phyloP scores from a whole-genome alignment of 2,113 vertebrate species.

The Pica pica region DNA sequence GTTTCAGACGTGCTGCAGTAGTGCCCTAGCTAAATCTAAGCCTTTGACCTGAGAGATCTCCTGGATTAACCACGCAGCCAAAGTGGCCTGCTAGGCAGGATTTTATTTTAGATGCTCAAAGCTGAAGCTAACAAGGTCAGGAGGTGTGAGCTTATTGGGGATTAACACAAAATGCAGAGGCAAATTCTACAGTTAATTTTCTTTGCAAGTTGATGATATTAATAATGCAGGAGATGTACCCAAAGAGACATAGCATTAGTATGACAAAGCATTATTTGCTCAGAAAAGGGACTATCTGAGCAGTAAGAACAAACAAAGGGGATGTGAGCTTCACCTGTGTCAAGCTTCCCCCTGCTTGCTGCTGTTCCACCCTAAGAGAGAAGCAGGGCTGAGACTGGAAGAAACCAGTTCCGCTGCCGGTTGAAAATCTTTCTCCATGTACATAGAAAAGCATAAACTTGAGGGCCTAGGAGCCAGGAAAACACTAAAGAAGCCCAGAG shows the following conservation, averaged over 20 bases:
- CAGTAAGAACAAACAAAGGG: background rate
- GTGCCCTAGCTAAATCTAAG: background rate
- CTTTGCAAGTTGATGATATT: background rate
- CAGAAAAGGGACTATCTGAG: background rate
- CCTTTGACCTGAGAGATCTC: slow-evolving; percentile 13
- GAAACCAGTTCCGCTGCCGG: background rate
- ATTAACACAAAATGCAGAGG: background rate
- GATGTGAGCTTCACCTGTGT: background rate
- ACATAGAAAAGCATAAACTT: background rate
- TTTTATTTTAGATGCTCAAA: slow-evolving; percentile 7
- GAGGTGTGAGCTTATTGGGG: background rate
- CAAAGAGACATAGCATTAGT: background rate
- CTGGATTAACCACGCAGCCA: background rate
- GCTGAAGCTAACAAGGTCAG: background rate
- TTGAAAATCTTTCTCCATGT: background rate
- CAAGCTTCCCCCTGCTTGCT: background rate
- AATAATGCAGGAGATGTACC: background rate
- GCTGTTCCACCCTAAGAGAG: background rate
- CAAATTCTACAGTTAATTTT: background rate
- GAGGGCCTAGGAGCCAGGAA: no score
- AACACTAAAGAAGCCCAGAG: no score
- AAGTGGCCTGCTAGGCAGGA: background rate
- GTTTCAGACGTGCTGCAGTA: background rate
- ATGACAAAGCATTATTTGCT: background rate
- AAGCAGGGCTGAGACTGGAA: background rate